These are phyloP conservation scores for Bucorvus abyssinicus DNA, from an alignment of 2,797 vertebrate genomes.

Conservation along the genomic window DNA sequence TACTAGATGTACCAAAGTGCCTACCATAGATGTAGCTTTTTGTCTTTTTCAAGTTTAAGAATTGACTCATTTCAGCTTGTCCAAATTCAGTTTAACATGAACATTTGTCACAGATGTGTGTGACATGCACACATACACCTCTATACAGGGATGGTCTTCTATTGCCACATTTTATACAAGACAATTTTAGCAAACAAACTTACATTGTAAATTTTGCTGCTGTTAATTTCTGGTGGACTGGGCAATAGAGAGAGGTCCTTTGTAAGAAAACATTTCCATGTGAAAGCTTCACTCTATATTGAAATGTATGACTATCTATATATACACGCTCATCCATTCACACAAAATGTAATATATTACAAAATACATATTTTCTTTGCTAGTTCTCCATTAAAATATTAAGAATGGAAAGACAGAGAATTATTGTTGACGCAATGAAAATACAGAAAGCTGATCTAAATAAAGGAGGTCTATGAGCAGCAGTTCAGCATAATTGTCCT, in stretches of 20 bases:
- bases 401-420: neutral
- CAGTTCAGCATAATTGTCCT: neutral
- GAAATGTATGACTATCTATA: neutral
- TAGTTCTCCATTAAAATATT: neutral
- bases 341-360: neutral
- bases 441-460: constrained; percentile 3
- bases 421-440: neutral
- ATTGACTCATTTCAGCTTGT: constrained; percentile 30
- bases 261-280: neutral
- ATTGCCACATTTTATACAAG: neutral
- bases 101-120: neutral
- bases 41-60: constrained; percentile 8
- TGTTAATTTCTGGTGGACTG: neutral
- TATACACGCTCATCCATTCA: neutral
- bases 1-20: constrained; percentile 73
- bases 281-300: constrained; percentile 30
- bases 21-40: constrained; percentile 50
- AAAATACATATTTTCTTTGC: constrained; percentile 4
- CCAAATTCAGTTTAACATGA: neutral
- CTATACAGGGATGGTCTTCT: neutral
- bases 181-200: neutral
- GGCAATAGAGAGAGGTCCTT: neutral
- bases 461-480: neutral
- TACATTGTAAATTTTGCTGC: neutral
- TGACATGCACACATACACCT: neutral